phyloP scores from a whole-genome alignment of 1,140 invertebrate species.

The Metaphire vulgaris region DNA sequence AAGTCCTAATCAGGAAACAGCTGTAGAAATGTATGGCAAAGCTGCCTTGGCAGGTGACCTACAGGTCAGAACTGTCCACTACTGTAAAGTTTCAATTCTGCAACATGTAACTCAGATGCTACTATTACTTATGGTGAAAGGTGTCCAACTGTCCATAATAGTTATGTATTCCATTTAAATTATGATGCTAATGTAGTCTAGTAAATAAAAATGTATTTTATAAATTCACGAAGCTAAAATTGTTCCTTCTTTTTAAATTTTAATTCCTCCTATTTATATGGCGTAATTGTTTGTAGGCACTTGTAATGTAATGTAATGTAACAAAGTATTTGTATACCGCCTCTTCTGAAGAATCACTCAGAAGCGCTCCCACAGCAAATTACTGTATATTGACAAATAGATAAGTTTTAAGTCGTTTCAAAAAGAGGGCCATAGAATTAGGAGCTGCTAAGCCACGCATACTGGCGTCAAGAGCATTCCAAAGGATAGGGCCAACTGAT shows the following conservation, averaged over 20 bases:
- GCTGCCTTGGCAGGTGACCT: constrained; percentile 44
- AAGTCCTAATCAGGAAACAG: constrained; percentile 31
- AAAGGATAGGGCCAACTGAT: too few species aligned
- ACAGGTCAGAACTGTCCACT: constrained; percentile 35
- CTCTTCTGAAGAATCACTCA: too few species aligned
- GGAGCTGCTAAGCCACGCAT: too few species aligned
- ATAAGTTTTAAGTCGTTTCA: too few species aligned
- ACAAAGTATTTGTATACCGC: too few species aligned
- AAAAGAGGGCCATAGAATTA: too few species aligned
- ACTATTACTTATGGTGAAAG: background rate
- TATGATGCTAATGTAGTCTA: background rate
- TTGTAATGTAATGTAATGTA: too few species aligned
- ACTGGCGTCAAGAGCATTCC: too few species aligned
- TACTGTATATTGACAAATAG: too few species aligned
- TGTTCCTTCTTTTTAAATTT: background rate
- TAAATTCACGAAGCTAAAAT: background rate
- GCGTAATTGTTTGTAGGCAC: too few species aligned
- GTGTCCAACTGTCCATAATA: background rate
- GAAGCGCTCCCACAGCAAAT: too few species aligned
- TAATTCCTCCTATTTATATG: too few species aligned
- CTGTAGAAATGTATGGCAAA: constrained; percentile 35
- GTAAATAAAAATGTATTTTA: background rate
- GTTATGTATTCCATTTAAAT: background rate
- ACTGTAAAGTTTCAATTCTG: background rate
- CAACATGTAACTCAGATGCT: background rate